Evolutionary conservation across 2,888 invertebrate genomes (phyloP), one percentile per base, ranked within the genome.

Genomic region (Pycnomerus fuliginosus): DNA sequence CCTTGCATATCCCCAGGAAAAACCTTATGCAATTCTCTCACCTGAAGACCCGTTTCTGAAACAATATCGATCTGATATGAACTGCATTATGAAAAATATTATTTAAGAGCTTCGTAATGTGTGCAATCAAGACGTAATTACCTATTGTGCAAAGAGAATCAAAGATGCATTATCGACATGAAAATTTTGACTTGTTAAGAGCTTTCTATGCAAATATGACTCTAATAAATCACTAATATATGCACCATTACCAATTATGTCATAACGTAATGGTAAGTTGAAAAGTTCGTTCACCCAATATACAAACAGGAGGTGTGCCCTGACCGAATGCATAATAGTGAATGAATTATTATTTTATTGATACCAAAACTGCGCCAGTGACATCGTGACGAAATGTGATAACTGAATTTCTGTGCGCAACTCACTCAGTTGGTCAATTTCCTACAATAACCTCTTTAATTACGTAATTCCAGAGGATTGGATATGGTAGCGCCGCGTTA

Each of bases 121-220:
- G 16, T 22, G 32, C 20, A 32, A 32, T 20, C 4, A 15, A 5
- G 13, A 24, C n/a, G 24, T 10, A 24, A 11, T 11, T 10, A 2
- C 24, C 13, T 11, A 25, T 34, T 34, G 2, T 34, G 14, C 34
- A 34, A 34, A 34, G 16, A 25, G 2, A 20, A 7, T 20, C 20
- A 20, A 7, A 7, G 7, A 20, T 20, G 7, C 4, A 20, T 20
- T 7, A 20, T 7, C 8, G 20, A 7, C 20, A 20, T 7, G 4
- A 20, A 20, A 20, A 20, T 20, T 7, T 20, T 20, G 7, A 25
- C 25, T 16, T 10, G 20, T 24, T n/a, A n/a, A n/a, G n/a, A n/a
- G n/a, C 34, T 34, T 34, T 34, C 34, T 34, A 34, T 34, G 16
- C 30, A 34, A 34, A 34, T 34, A 25, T 34, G 24, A 24, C 3